Conservation (phyloP, 2,113 vertebrate species). For the Anhinga rufa region DNA sequence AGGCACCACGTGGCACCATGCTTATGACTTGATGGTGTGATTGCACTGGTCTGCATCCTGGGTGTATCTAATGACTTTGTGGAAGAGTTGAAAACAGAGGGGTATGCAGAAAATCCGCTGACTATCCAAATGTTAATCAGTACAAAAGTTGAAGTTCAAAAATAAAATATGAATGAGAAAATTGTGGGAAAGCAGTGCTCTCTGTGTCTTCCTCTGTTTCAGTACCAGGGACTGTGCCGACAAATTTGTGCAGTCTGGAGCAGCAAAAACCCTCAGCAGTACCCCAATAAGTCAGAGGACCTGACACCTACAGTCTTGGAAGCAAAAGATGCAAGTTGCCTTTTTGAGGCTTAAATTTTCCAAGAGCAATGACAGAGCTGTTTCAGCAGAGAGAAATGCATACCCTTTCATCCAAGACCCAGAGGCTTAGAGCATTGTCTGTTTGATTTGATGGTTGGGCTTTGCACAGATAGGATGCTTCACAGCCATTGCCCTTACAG, state of each 20-base stretch:
- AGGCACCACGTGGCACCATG: background rate
- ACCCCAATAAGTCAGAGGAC: background rate
- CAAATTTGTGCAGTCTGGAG: background rate
- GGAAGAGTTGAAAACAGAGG: background rate
- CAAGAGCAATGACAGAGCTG: background rate
- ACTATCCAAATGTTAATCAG: background rate
- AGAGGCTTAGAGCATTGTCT: background rate
- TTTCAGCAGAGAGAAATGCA: background rate
- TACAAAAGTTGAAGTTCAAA: background rate
- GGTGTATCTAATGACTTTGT: background rate
- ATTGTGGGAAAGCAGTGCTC: background rate
- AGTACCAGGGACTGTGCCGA: background rate
- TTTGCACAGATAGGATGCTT: background rate
- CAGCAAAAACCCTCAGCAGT: background rate
- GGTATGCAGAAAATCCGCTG: background rate
- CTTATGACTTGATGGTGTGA: background rate
- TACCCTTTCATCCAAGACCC: background rate
- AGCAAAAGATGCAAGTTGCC: background rate
- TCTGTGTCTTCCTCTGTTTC: background rate
- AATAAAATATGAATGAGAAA: background rate
- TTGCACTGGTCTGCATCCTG: background rate
- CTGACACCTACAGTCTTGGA: background rate
- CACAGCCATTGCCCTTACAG: background rate
- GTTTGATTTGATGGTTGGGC: background rate
- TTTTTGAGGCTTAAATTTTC: background rate